phyloP scores from a whole-genome alignment of 2,888 invertebrate species.

The Nephrotoma flavescens region DNA sequence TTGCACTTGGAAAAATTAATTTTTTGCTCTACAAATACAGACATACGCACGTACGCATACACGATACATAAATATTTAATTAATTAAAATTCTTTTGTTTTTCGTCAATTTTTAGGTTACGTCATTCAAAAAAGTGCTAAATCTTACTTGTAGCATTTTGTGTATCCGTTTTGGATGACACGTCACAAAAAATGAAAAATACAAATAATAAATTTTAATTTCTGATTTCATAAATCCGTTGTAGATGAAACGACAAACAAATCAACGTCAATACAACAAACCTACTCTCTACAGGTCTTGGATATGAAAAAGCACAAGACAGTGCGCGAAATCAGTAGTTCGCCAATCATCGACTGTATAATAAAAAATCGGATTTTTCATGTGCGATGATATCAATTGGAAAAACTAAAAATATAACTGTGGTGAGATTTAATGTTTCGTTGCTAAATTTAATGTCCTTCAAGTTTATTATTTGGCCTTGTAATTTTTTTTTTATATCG shows the following conservation, averaged over 20 bases:
- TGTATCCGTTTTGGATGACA: background rate
- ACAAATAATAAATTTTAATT: background rate
- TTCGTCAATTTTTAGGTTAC: background rate
- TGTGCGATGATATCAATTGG: background rate
- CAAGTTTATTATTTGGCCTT: background rate
- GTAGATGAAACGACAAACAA: background rate
- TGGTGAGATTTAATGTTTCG: background rate
- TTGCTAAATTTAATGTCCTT: background rate
- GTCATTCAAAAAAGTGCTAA: background rate
- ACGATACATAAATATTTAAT: background rate
- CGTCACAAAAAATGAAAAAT: background rate
- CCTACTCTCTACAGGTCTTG: background rate
- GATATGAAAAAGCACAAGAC: background rate
- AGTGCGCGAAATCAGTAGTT: background rate
- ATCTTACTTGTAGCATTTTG: background rate
- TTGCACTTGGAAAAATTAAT: background rate
- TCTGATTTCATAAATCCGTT: background rate
- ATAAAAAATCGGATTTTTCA: background rate
- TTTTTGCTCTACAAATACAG: no score
- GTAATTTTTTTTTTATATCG: background rate
- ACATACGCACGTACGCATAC: background rate
- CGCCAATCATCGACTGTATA: background rate
- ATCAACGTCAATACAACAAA: background rate
- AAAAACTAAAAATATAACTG: background rate
- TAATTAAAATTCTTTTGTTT: background rate